Conservation (phyloP, 2,797 vertebrate species). For the Phalloptychus januarius region DNA sequence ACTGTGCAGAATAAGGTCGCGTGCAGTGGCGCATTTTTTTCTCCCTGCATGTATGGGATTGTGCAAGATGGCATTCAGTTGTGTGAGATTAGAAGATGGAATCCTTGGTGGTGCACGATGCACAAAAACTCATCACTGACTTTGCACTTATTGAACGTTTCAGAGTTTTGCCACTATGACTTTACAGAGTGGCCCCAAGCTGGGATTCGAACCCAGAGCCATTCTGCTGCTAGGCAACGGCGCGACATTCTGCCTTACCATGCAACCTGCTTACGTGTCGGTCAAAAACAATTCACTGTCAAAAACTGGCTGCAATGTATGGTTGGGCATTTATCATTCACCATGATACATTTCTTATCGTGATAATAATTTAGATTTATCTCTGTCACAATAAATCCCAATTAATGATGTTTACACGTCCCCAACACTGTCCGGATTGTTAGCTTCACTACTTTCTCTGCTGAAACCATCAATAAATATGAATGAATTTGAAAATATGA, state of each 20-base stretch:
- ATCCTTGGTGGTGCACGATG: not conserved
- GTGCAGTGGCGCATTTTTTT: too few species aligned
- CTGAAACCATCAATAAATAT: too few species aligned
- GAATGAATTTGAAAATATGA: too few species aligned
- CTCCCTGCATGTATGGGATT: not conserved
- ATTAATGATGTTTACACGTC: too few species aligned
- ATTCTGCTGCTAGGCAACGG: not conserved
- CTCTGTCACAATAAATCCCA: too few species aligned
- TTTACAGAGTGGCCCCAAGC: not conserved
- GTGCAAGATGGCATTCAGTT: slow-evolving; percentile 11
- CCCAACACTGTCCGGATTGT: too few species aligned
- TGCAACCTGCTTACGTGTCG: not conserved
- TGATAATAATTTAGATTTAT: too few species aligned
- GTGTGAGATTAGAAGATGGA: slow-evolving; percentile 7
- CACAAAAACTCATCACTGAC: not conserved
- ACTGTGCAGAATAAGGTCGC: slow-evolving; percentile 13
- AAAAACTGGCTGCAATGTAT: too few species aligned
- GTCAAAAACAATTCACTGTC: not conserved
- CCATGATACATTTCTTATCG: too few species aligned
- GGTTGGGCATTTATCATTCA: too few species aligned
- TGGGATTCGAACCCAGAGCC: not conserved
- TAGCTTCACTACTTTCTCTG: too few species aligned
- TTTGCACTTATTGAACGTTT: not conserved
- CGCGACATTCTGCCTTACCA: not conserved
- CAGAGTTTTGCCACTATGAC: not conserved